A percentile compares a stretch with the other conserved stretches of the same genome.
Conservation (phyloP, 2,797 vertebrate species). For the Sebastes hubbsi region DNA sequence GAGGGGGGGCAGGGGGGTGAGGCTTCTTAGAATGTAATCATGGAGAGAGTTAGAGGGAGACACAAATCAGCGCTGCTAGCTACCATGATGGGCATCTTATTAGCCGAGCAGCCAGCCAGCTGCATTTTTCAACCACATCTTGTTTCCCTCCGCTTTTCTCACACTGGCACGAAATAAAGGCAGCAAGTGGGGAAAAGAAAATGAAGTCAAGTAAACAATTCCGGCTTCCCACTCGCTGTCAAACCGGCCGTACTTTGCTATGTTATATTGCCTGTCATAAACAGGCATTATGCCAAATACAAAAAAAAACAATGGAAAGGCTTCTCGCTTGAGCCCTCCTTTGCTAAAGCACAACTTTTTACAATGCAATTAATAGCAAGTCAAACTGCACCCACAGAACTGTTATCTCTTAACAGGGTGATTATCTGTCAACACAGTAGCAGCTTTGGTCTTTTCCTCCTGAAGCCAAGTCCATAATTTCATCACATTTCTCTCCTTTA, state of each 20-base stretch:
- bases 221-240: conserved; percentile 85
- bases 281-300: conserved; percentile 83
- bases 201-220: conserved; percentile 89
- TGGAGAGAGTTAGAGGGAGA: conserved; percentile 88
- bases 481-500: conserved; percentile 62
- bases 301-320: conserved; percentile 78
- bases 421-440: conserved; percentile 62
- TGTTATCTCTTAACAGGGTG: conserved; percentile 53
- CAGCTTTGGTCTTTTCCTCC: conserved; percentile 57
- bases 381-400: conserved; percentile 51
- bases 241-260: conserved; percentile 78
- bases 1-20: conserved; percentile 61
- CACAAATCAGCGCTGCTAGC: conserved; percentile 87
- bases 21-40: conserved; percentile 97
- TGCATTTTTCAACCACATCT: conserved; percentile 86
- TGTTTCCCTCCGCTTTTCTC: conserved; percentile 80
- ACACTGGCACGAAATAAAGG: conserved; percentile 84
- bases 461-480: conserved; percentile 55
- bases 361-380: conserved; percentile 75
- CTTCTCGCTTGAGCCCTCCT: conserved; percentile 65
- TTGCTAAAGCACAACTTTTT: conserved; percentile 75
- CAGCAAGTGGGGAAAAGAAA: conserved; percentile 79
- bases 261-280: conserved; percentile 84
- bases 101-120: conserved; percentile 87
- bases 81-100: conserved; percentile 94